Base-by-base conservation (phyloP, 2,888 invertebrate species). In the Acheta domesticus region DNA sequence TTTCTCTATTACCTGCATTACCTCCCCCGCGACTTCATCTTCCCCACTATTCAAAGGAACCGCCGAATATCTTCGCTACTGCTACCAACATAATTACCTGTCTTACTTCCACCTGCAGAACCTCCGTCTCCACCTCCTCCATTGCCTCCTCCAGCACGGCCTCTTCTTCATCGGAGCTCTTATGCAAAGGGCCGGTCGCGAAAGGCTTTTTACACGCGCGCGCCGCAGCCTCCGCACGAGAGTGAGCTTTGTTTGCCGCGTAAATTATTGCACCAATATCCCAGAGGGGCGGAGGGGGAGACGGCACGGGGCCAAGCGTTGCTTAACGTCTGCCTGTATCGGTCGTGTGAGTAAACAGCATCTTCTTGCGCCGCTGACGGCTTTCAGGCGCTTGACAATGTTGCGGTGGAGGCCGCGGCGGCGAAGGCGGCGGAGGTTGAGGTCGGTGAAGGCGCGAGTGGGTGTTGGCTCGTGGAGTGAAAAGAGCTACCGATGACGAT, bases 251-350 rank as follows among this genome's bases (percentile, higher is more conserved):
- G 62, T 62, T 62, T 62, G 62, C 62, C 4, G n/a, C 62, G 62
- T 62, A 62, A 62, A 62, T 62, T 62, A 62, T 62, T 62, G 62
- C 62, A 62, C 62, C 62, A 62, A 62, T 62, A 62, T 62, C 62
- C 62, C 62, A n/a, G 62, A 14, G n/a, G n/a, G 14, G 14, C 11
- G 62, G 36, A 1, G 36, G 8, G 62, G 62, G 62, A n/a, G n/a
- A 16, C 16, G 16, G 62, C 62, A 1, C 8, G 62, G n/a, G 62
- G 62, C 62, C 62, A n/a, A 12, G 62, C n/a, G 62, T 62, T 62
- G 62, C 62, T 62, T n/a, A 62, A 62, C 62, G 62, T 14, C 62
- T 36, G 36, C 8, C 36, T 62, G n/a, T 0, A 12, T 62, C 62
- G 62, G 62, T 62, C 62, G 62, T 62, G 62, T 62, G 62, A 62